Evolutionary conservation across 2,797 vertebrate genomes (phyloP).

Genomic region (Potorous gilbertii): DNA sequence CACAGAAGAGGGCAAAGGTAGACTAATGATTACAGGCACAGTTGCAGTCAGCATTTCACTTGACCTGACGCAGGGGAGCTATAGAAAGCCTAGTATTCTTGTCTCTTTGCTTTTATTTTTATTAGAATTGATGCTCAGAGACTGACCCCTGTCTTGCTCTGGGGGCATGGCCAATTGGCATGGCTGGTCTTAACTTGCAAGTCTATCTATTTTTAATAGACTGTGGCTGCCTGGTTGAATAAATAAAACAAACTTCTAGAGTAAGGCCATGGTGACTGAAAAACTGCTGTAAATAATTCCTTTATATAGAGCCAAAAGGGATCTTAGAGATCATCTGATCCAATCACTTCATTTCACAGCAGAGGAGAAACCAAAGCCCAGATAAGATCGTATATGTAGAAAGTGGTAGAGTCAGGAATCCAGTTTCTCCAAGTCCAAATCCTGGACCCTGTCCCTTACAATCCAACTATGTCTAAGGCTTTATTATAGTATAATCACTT

Average conservation of each 20-base stretch:
- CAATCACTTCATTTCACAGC: background rate
- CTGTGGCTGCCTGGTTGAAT: background rate
- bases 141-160: background rate
- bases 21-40: rapidly evolving
- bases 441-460: background rate
- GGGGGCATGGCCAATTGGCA: background rate
- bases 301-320: background rate
- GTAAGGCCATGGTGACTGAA: background rate
- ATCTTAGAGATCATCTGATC: background rate
- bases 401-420: background rate
- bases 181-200: background rate
- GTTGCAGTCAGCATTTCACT: background rate
- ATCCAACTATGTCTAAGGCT: background rate
- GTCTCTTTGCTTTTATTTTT: background rate
- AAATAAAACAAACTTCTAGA: background rate
- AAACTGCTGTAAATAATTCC: background rate
- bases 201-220: background rate
- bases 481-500: background rate
- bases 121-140: background rate
- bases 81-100: background rate
- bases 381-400: background rate
- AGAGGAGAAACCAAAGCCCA: background rate
- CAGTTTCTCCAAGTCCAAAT: background rate
- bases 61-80: background rate
- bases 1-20: rapidly evolving